A percentile compares a stretch with the other conserved stretches of the same genome.
Evolutionary conservation across 2,888 invertebrate species (phyloP).

Genomic region (Euzetes globulus): DNA sequence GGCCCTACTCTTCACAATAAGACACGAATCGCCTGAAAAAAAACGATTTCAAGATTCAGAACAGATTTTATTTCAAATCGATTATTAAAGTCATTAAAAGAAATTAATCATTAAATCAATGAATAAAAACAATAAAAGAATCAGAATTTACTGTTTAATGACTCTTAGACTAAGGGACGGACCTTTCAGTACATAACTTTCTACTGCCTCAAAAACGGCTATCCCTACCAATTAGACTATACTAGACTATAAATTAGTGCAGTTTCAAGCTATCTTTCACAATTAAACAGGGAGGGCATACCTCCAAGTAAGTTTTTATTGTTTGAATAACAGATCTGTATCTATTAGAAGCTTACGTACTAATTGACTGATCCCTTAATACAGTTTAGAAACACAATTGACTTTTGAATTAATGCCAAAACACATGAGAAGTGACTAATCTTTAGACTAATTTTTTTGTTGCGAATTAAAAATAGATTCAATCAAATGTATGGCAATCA

Average conservation of each 20-base stretch:
- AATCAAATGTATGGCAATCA: background rate
- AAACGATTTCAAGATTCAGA: no score
- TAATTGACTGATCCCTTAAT: background rate
- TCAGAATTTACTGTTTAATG: no score
- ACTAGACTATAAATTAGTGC: no score
- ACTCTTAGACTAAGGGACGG: no score
- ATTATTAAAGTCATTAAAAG: constrained; percentile 25
- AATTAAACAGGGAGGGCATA: no score
- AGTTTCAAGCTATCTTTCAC: no score
- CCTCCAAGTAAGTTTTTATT: no score
- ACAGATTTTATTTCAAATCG: background rate
- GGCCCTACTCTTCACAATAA: constrained; percentile 63
- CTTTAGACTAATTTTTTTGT: background rate
- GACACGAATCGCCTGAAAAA: constrained; percentile 32
- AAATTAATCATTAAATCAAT: background rate
- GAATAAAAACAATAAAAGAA: background rate
- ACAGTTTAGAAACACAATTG: background rate
- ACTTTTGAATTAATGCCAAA: background rate
- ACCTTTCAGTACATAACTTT: no score
- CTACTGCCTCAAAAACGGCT: no score
- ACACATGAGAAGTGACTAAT: background rate
- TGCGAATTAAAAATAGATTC: background rate
- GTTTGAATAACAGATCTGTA: no score
- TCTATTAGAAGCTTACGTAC: no score
- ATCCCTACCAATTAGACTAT: no score